Base-by-base conservation (phyloP, 2,113 vertebrate species). In the Tor tambroides region DNA sequence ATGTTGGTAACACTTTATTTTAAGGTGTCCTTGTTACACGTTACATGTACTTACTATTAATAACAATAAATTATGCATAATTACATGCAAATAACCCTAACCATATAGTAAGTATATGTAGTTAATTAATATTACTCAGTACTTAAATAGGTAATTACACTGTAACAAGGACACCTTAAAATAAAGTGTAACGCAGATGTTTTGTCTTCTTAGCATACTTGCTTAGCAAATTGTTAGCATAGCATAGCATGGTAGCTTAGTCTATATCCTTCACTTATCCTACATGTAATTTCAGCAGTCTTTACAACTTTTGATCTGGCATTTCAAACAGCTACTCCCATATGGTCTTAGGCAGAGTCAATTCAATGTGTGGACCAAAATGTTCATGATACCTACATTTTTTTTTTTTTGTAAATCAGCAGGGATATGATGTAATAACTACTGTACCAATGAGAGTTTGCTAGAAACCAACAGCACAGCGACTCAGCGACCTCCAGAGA, bases 391-490 rank as follows among this genome's bases (percentile, higher is more conserved):
- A n/a, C n/a, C n/a, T n/a, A n/a, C n/a, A n/a, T n/a, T n/a, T n/a
- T n/a, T n/a, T n/a, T n/a, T n/a, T n/a, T 61, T 67, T 17, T 67
- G 63, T 35, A 74, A 74, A 23, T 74, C 71, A 74, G 14, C 63
- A 30, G 14, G 1, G 14, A 30, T 30, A 17, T 15, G 19, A 35
- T 67, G 65, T 67, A 32, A 15, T 12, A 32, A 32, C 65, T 69
- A 35, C 51, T 19, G 51, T 54, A 54, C 65, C 30, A 69, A 69
- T 69, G 14, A 32, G 30, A 69, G 65, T 63, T 63, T 4, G 11
- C 46, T 15, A 15, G 26, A 67, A 69, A 30, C 30, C 15, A 30
- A 32, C 65, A 35, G 15, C 59, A 63, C 59, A 26, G 10, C 11
- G 61, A 65, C 67, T 69, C 28, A 2, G 63, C 63, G 63, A 67